Evolutionary conservation across 2,113 vertebrate species (phyloP).

Genomic region (Rhinichthys klamathensis): DNA sequence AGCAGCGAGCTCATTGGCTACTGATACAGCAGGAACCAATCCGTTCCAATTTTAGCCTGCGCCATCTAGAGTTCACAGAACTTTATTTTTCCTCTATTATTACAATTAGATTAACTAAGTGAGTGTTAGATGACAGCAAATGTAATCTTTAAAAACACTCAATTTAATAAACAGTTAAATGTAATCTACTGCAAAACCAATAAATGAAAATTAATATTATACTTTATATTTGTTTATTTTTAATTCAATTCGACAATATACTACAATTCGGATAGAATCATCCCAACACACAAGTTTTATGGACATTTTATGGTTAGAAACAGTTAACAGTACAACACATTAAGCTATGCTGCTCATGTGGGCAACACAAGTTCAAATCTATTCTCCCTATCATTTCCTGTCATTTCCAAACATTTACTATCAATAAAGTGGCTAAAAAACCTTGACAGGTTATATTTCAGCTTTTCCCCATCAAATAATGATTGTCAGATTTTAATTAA

Average conservation of each 20-base stretch:
- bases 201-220: not conserved
- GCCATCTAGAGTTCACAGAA: no score
- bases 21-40: no score
- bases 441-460: constrained; percentile 2
- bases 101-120: not conserved
- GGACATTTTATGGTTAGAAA: not conserved
- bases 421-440: not conserved
- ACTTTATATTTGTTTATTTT: not conserved
- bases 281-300: not conserved
- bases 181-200: not conserved
- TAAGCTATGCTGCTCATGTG: not conserved
- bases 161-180: not conserved
- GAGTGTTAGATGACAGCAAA: not conserved
- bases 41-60: no score
- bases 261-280: not conserved
- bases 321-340: not conserved
- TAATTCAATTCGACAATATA: not conserved
- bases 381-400: not conserved
- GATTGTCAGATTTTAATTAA: constrained; percentile 41
- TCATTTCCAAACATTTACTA: not conserved
- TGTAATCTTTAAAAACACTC: not conserved
- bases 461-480: not conserved
- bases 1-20: no score
- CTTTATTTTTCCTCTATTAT: not conserved
- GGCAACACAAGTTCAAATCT: not conserved